A percentile compares a stretch with the other conserved stretches of the same genome.
Conservation (phyloP, 2,113 vertebrate genomes). For the Istiophorus platypterus region DNA sequence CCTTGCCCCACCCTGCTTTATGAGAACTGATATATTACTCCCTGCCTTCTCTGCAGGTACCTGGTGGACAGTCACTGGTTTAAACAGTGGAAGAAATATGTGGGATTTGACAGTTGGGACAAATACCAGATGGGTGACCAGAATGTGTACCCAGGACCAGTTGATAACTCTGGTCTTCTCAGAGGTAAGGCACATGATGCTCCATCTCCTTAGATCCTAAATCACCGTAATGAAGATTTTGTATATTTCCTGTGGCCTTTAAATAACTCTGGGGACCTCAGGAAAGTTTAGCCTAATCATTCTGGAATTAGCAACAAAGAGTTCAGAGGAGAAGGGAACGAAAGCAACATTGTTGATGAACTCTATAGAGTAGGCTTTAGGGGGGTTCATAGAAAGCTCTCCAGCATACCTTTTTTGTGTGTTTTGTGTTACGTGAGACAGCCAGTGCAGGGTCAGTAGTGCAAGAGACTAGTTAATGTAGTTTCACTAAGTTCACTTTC, state of each 20-base stretch:
- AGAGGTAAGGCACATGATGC: conserved; percentile 87
- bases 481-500: background rate
- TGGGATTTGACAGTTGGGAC: conserved; percentile 99
- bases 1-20: background rate
- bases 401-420: conserved; percentile 60
- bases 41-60: conserved; percentile 87
- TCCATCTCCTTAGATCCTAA: background rate
- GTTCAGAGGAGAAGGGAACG: conserved; percentile 46
- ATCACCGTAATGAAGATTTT: background rate
- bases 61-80: conserved; percentile 99
- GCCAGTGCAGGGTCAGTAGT: conserved; percentile 15
- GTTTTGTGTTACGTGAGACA: conserved; percentile 45
- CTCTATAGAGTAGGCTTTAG: conserved; percentile 27
- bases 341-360: conserved; percentile 51
- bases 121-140: conserved; percentile 99
- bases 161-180: conserved; percentile 98
- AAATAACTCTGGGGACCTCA: background rate
- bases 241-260: background rate
- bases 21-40: background rate
- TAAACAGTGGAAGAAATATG: conserved; percentile 99
- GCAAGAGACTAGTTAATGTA: conserved; percentile 4
- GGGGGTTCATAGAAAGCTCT: conserved; percentile 63
- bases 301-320: conserved; percentile 57
- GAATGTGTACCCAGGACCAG: conserved; percentile 97
- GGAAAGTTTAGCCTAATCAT: conserved; percentile 22